Conservation (phyloP, 2,888 invertebrate genomes). For the Drosophila subsilvestris region DNA sequence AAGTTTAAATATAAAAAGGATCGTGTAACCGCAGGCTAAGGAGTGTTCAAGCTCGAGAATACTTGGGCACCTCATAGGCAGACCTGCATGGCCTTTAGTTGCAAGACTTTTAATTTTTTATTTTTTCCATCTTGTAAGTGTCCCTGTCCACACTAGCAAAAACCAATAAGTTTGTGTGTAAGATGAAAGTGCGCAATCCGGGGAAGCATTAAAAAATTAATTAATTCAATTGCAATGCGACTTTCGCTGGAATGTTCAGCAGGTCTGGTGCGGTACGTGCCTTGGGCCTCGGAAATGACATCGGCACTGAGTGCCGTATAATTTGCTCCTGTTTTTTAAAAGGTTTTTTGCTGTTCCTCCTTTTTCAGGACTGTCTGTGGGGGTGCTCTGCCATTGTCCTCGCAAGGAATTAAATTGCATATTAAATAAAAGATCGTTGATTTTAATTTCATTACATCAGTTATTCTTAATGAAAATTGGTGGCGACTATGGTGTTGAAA, state of each 20-base stretch:
- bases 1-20: background rate
- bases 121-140: conserved; percentile 50
- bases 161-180: too few species aligned
- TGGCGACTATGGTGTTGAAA: too few species aligned
- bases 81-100: conserved; percentile 10
- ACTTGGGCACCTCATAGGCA: background rate
- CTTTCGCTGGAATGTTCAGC: conserved; percentile 33
- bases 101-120: conserved; percentile 40
- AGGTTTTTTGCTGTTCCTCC: conserved; percentile 16
- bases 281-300: conserved; percentile 12
- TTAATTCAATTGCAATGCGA: conserved; percentile 69
- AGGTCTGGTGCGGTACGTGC: conserved; percentile 21
- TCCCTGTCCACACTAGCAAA: conserved; percentile 29
- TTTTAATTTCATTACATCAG: too few species aligned
- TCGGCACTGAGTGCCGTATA: too few species aligned
- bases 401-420: too few species aligned
- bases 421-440: too few species aligned
- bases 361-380: background rate
- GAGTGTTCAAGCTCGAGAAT: background rate
- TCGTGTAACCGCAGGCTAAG: background rate
- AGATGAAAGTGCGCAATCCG: too few species aligned
- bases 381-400: too few species aligned
- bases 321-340: conserved; percentile 49
- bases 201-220: conserved; percentile 62
- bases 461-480: too few species aligned